Evolutionary conservation across 2,888 invertebrate species (phyloP).

Genomic region (Orthosia cruda): DNA sequence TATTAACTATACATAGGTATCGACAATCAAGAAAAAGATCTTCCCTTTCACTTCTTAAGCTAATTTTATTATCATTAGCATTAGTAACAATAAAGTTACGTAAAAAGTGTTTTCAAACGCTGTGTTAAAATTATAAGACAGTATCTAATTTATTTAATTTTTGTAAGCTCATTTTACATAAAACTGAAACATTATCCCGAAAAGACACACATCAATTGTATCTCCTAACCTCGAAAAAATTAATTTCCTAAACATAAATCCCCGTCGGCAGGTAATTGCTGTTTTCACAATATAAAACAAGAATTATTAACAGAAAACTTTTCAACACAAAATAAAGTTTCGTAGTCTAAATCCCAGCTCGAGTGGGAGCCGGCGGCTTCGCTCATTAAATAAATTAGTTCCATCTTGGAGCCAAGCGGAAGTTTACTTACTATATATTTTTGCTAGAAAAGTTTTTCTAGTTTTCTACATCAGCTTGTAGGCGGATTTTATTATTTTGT

Average conservation of each 20-base stretch:
- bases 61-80: too few species aligned
- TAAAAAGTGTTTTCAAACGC: too few species aligned
- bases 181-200: neutral
- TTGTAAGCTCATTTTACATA: neutral
- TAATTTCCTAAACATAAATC: slow-evolving; percentile 46
- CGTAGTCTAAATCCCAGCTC: slow-evolving; percentile 59
- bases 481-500: slow-evolving; percentile 31
- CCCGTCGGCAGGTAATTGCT: slow-evolving; percentile 52
- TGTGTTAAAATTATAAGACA: too few species aligned
- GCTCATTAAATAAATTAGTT: slow-evolving; percentile 74
- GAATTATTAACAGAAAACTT: slow-evolving; percentile 64
- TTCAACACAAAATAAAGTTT: slow-evolving; percentile 64
- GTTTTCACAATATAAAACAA: slow-evolving; percentile 66
- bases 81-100: too few species aligned
- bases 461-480: slow-evolving; percentile 41
- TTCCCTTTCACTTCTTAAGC: too few species aligned
- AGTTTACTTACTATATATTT: slow-evolving; percentile 55
- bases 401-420: slow-evolving; percentile 62
- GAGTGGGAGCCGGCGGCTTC: slow-evolving; percentile 55
- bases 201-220: slow-evolving; percentile 42
- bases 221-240: slow-evolving; percentile 24
- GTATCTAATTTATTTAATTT: neutral
- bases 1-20: too few species aligned
- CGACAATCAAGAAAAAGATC: too few species aligned
- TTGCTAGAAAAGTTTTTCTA: slow-evolving; percentile 56